A percentile compares a stretch with the other conserved stretches of the same genome.
phyloP scores from a whole-genome alignment of 2,888 invertebrate genomes.

The Eulithis prunata region DNA sequence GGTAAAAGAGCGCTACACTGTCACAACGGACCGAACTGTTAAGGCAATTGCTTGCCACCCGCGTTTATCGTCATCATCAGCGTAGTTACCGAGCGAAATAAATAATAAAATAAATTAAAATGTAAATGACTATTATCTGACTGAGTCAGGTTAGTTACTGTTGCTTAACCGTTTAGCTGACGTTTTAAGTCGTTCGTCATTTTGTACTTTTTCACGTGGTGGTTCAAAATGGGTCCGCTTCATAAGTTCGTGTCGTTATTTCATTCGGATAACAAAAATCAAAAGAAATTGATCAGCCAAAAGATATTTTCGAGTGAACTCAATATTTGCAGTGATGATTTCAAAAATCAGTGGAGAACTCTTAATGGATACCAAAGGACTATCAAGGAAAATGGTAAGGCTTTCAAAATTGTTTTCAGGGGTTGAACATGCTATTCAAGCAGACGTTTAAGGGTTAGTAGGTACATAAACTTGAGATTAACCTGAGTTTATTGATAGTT shows the following conservation, averaged over 20 bases:
- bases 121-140: conserved; percentile 16
- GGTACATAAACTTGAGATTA: no score
- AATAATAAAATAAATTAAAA: conserved; percentile 22
- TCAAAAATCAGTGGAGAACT: conserved; percentile 83
- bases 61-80: conserved; percentile 29
- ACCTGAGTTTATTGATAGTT: no score
- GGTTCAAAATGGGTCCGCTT: conserved; percentile 82
- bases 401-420: neutral
- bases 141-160: conserved; percentile 3
- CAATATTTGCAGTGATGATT: conserved; percentile 74
- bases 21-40: conserved; percentile 51
- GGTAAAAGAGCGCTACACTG: conserved; percentile 66
- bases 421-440: neutral
- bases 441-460: no score
- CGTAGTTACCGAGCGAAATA: conserved; percentile 16
- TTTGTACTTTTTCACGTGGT: neutral
- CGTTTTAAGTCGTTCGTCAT: neutral
- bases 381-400: conserved; percentile 62
- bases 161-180: conserved; percentile 6
- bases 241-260: conserved; percentile 86
- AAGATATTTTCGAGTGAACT: conserved; percentile 85
- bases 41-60: conserved; percentile 38
- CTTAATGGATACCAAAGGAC: conserved; percentile 74
- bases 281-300: conserved; percentile 70
- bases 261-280: conserved; percentile 81